These are phyloP conservation scores for Eristalis intricaria DNA, from an alignment of 2,888 invertebrate genomes.

Conservation along the genomic window DNA sequence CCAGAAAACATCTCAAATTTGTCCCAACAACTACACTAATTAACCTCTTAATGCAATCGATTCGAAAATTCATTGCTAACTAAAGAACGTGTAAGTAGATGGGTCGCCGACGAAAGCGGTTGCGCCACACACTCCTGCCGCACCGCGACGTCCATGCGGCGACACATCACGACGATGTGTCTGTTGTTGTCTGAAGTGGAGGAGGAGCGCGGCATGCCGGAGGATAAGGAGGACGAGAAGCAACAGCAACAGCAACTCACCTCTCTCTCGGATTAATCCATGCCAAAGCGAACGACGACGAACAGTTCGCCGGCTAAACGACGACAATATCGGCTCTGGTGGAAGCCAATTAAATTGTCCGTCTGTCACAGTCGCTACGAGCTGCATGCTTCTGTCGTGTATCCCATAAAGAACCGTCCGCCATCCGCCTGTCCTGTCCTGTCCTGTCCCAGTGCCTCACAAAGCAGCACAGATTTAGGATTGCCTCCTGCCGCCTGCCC, in stretches of 20 bases:
- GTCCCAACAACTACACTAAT: conserved; percentile 69
- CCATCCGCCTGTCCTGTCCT: background rate
- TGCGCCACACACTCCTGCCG: conserved; percentile 41
- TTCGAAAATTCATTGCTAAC: conserved; percentile 69
- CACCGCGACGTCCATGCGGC: background rate
- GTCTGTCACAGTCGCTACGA: conserved; percentile 68
- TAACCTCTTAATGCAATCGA: conserved; percentile 71
- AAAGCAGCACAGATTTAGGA: conserved; percentile 35
- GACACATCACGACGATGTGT: conserved; percentile 50
- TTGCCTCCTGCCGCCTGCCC: background rate
- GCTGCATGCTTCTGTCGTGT: conserved; percentile 71
- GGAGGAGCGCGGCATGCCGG: no score
- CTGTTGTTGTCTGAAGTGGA: conserved; percentile 45
- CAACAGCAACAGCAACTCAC: background rate
- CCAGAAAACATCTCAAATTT: conserved; percentile 67
- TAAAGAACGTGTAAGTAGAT: conserved; percentile 65
- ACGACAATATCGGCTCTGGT: conserved; percentile 57
- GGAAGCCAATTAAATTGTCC: conserved; percentile 72
- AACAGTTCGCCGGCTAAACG: conserved; percentile 46
- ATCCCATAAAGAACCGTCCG: conserved; percentile 63
- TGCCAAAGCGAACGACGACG: conserved; percentile 11
- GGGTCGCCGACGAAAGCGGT: conserved; percentile 29
- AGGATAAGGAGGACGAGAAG: background rate
- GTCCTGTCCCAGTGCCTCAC: conserved; percentile 46
- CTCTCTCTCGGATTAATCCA: conserved; percentile 6